Conservation (phyloP, 2,797 vertebrate species). For the Dryobates pubescens region DNA sequence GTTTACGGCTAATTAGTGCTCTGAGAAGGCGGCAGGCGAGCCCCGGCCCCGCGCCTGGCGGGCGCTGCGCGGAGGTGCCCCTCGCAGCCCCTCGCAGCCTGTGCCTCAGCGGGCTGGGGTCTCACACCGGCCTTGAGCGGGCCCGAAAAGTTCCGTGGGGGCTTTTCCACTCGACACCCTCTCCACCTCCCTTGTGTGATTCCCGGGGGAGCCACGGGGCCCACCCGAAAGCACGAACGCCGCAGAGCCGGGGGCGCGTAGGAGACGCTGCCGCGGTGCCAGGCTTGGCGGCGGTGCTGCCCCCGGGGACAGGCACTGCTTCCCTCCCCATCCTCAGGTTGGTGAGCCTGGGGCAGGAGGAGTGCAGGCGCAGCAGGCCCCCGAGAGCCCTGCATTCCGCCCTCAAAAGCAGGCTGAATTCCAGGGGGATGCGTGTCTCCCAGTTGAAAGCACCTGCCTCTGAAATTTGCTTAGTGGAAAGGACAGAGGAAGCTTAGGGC, state of each 20-base stretch:
- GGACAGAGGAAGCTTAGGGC: background rate
- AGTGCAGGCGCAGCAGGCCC: accelerated
- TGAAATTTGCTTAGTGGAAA: background rate
- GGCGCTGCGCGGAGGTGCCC: background rate
- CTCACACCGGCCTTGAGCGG: background rate
- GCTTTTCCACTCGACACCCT: background rate
- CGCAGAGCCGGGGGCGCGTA: background rate
- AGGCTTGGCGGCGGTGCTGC: too few relatives aligned
- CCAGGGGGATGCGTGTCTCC: background rate
- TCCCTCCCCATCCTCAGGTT: background rate
- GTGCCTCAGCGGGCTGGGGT: too few relatives aligned
- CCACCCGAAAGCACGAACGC: accelerated
- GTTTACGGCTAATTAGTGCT: constrained; percentile 48
- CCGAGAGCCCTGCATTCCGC: accelerated
- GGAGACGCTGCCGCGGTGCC: background rate
- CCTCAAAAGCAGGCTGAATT: background rate
- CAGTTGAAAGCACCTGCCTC: background rate
- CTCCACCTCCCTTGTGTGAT: too few relatives aligned
- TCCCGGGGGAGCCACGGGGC: background rate
- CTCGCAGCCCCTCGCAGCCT: too few relatives aligned
- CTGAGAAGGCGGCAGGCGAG: background rate
- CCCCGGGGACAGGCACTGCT: too few relatives aligned
- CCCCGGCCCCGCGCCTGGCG: background rate
- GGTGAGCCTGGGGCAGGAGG: background rate
- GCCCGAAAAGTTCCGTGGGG: background rate